Conservation (phyloP, 2,113 vertebrate genomes). For the Saccopteryx bilineata region DNA sequence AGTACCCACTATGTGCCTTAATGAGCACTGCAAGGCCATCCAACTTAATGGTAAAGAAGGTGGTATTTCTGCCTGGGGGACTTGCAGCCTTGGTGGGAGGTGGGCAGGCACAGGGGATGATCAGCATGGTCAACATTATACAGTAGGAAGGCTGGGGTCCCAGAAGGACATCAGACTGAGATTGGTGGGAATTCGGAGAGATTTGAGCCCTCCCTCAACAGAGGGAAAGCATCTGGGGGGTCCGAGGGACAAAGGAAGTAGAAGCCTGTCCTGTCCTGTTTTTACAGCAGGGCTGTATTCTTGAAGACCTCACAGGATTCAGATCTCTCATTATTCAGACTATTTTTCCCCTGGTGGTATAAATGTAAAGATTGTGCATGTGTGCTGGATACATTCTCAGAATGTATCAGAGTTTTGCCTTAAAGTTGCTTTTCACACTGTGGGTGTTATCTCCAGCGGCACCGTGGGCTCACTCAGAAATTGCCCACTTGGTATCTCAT, state of each 20-base stretch:
- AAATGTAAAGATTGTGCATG: accelerated
- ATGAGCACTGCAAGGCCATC: background rate
- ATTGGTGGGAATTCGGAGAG: background rate
- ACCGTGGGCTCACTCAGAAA: background rate
- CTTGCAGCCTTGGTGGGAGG: background rate
- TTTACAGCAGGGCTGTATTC: background rate
- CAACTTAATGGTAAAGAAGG: background rate
- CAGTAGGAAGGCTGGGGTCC: background rate
- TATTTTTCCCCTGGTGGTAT: background rate
- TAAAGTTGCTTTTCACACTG: background rate
- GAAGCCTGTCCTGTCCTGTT: background rate
- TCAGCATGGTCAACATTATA: accelerated
- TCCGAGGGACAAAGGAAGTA: background rate
- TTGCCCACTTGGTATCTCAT: accelerated
- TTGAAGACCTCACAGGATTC: background rate
- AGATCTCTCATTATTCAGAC: background rate
- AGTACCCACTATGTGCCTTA: background rate
- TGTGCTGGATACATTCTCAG: background rate
- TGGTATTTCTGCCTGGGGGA: background rate
- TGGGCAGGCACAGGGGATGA: background rate
- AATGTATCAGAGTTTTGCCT: background rate
- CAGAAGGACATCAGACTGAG: background rate
- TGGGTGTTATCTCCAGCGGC: background rate
- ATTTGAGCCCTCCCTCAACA: background rate
- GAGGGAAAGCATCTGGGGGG: background rate